phyloP scores from a whole-genome alignment of 2,797 vertebrate species.

The Diplodus sargus region DNA sequence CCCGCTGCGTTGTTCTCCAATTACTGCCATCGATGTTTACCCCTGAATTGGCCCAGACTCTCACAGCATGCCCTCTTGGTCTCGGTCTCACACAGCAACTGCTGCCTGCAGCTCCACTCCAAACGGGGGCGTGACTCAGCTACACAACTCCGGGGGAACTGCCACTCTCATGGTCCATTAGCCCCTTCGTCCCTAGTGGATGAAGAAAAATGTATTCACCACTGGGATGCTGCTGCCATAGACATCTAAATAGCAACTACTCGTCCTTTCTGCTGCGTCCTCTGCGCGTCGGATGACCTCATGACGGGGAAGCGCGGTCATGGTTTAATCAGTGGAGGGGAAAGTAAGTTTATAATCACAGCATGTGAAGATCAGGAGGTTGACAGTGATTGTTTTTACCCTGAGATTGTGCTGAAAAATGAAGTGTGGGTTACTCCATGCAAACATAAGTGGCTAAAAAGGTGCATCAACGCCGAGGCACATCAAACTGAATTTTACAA shows the following conservation, averaged over 20 bases:
- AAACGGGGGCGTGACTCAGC: conserved; percentile 75
- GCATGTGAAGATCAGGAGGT: conserved; percentile 44
- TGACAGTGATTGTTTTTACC: conserved; percentile 50
- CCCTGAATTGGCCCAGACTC: conserved; percentile 69
- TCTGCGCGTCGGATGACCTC: conserved; percentile 50
- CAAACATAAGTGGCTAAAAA: conserved; percentile 24
- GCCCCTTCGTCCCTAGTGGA: conserved; percentile 68
- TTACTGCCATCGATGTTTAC: conserved; percentile 77
- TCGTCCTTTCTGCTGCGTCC: conserved; percentile 53
- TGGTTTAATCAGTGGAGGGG: conserved; percentile 47
- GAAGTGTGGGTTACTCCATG: conserved; percentile 12
- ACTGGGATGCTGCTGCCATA: conserved; percentile 57
- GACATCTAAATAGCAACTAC: conserved; percentile 72
- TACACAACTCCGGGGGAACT: conserved; percentile 68
- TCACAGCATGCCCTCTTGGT: conserved; percentile 70
- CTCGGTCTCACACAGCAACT: conserved; percentile 54
- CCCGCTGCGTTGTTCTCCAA: conserved; percentile 78
- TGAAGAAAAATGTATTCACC: conserved; percentile 80
- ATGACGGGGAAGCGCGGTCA: conserved; percentile 3
- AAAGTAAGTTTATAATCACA: conserved; percentile 61
- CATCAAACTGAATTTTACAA: conserved; percentile 3
- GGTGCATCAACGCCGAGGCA: not conserved
- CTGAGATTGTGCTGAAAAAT: conserved; percentile 35
- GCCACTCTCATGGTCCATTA: conserved; percentile 84
- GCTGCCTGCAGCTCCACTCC: conserved; percentile 68